Conservation (phyloP, 1,140 invertebrate species). For the Idris sp. region DNA sequence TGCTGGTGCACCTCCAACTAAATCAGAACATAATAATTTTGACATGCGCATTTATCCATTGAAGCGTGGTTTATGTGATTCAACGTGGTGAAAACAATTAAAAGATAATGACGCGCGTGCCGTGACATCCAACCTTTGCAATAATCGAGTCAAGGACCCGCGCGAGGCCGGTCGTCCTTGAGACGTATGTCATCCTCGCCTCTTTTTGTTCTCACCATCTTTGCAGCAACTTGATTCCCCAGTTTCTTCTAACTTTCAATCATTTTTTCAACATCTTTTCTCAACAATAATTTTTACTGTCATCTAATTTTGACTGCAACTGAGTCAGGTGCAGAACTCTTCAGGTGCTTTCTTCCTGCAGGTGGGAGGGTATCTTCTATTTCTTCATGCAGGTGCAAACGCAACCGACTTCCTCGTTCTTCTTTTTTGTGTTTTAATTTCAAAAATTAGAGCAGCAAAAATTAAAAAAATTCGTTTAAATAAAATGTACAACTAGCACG, state of each 20-base stretch:
- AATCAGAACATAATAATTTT: too few relatives aligned
- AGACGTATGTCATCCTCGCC: conserved; percentile 53
- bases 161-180: conserved; percentile 58
- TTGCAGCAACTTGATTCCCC: too few relatives aligned
- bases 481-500: too few relatives aligned
- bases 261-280: too few relatives aligned
- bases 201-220: conserved; percentile 51
- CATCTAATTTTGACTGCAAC: too few relatives aligned
- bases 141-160: conserved; percentile 62
- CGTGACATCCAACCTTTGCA: conserved; percentile 59
- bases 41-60: too few relatives aligned
- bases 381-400: conserved; percentile 68
- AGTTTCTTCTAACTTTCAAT: too few relatives aligned
- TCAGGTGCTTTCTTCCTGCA: conserved; percentile 67
- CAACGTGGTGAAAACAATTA: conserved; percentile 44
- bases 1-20: too few relatives aligned
- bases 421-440: conserved; percentile 42
- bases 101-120: conserved; percentile 44
- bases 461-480: too few relatives aligned
- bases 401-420: conserved; percentile 65
- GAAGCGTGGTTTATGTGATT: conserved; percentile 15
- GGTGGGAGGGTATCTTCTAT: conserved; percentile 64
- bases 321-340: conserved; percentile 66
- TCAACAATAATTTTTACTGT: too few relatives aligned
- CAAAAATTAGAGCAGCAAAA: too few relatives aligned